Percentiles rank a stretch among this genome's conserved stretches.
These are phyloP conservation scores for Dinocampus coccinellae DNA, from an alignment of 2,888 invertebrate species.

Conservation along the genomic window DNA sequence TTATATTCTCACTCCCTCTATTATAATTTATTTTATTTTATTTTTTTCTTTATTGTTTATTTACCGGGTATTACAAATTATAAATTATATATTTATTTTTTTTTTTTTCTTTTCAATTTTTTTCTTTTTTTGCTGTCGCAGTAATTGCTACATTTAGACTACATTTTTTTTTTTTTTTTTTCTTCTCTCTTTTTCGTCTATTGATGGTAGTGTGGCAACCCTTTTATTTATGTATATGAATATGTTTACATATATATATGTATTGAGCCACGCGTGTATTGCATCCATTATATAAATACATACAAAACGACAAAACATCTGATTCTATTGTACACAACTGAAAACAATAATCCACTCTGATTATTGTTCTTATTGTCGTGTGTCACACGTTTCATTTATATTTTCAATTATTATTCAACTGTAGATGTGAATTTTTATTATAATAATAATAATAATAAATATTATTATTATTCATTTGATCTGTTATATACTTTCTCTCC, in stretches of 20 bases:
- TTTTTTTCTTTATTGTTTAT: too few relatives aligned
- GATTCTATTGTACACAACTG: slow-evolving; percentile 62
- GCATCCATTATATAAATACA: too few relatives aligned
- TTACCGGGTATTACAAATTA: too few relatives aligned
- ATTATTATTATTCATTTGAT: too few relatives aligned
- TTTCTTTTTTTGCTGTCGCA: too few relatives aligned
- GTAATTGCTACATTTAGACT: too few relatives aligned
- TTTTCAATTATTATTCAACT: slow-evolving; percentile 36
- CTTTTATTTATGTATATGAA: background rate
- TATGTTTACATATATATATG: background rate
- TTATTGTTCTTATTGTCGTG: slow-evolving; percentile 48
- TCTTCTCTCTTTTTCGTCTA: slow-evolving; percentile 31
- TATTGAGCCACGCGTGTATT: slow-evolving; percentile 65
- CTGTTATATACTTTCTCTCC: background rate
- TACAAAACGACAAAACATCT: slow-evolving; percentile 64
- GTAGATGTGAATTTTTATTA: too few relatives aligned
- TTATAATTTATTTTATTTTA: too few relatives aligned
- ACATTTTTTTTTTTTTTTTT: too few relatives aligned
- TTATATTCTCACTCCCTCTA: too few relatives aligned
- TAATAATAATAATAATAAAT: too few relatives aligned
- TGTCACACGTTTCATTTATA: slow-evolving; percentile 64
- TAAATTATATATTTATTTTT: background rate
- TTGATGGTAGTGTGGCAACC: slow-evolving; percentile 59
- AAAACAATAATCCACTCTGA: slow-evolving; percentile 49
- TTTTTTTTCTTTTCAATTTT: slow-evolving; percentile 8